These are phyloP conservation scores for Melieria picta DNA, from an alignment of 2,888 invertebrate species.

Conservation along the genomic window DNA sequence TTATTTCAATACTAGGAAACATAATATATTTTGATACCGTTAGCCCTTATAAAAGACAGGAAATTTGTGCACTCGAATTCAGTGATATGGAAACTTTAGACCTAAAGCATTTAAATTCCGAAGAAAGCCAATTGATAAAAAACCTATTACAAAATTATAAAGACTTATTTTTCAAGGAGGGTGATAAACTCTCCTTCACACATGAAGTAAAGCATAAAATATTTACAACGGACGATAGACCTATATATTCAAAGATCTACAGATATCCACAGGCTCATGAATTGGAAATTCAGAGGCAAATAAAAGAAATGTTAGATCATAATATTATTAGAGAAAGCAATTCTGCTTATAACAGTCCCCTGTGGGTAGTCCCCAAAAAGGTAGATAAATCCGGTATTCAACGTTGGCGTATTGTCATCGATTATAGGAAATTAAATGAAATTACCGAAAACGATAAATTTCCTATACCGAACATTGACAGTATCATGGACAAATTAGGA, in stretches of 20 bases:
- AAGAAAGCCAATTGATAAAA: conserved; percentile 23
- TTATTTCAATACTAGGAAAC: conserved; percentile 26
- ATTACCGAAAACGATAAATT: conserved; percentile 20
- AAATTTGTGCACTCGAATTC: conserved; percentile 37
- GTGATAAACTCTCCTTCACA: conserved; percentile 23
- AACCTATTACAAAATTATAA: conserved; percentile 9
- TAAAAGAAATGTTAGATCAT: conserved; percentile 6
- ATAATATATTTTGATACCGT: conserved; percentile 22
- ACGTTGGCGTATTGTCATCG: conserved; percentile 22
- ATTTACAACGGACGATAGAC: conserved; percentile 16
- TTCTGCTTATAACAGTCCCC: conserved; percentile 19
- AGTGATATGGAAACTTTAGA: conserved; percentile 30
- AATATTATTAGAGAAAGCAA: conserved; percentile 16
- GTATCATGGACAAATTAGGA: conserved; percentile 20
- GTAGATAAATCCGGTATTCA: conserved; percentile 5
- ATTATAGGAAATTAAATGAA: conserved; percentile 20
- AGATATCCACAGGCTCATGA: conserved; percentile 4
- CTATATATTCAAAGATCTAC: neutral
- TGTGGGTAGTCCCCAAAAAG: conserved; percentile 29
- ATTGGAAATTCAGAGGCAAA: conserved; percentile 1
- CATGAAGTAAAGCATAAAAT: conserved; percentile 28
- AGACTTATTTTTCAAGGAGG: conserved; percentile 26
- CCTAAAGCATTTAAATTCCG: conserved; percentile 21
- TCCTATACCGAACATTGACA: conserved; percentile 26
- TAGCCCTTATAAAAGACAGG: conserved; percentile 26